Evolutionary conservation across 2,888 invertebrate species (phyloP).

Genomic region (Zaprionus bogoriensis): DNA sequence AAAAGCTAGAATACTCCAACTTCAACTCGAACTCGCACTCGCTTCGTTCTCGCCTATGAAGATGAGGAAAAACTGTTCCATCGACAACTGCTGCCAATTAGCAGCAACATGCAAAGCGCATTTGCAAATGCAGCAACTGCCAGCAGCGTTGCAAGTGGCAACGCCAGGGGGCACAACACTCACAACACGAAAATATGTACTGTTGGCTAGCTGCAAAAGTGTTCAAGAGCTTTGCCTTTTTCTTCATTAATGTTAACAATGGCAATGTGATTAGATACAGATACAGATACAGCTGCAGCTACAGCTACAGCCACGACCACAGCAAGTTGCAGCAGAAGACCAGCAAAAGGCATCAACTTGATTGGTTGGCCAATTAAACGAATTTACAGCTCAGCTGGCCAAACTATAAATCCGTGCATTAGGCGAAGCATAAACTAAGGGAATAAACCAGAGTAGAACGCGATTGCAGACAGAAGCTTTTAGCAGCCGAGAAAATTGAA

Average conservation of each 20-base stretch:
- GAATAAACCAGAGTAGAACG: not conserved
- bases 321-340: not conserved
- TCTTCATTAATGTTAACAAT: constrained; percentile 1
- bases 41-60: no score
- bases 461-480: no score
- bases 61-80: constrained; percentile 38
- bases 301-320: not conserved
- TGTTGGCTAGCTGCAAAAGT: not conserved
- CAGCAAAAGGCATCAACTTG: constrained; percentile 32
- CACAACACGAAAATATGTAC: constrained; percentile 7
- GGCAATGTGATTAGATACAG: constrained; percentile 10
- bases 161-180: constrained; percentile 21
- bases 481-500: no score
- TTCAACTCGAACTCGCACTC: no score
- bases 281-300: not conserved
- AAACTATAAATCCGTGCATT: not conserved
- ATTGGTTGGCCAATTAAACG: constrained; percentile 28
- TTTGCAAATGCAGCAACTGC: constrained; percentile 52
- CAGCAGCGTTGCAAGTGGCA: no score
- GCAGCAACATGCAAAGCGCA: constrained; percentile 77
- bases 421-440: not conserved
- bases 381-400: not conserved
- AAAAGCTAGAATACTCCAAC: not conserved
- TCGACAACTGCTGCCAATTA: constrained; percentile 77
- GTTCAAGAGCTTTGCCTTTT: constrained; percentile 6